These are phyloP conservation scores for Pocillopora verrucosa DNA, from an alignment of 64 coral and sea anemone genomes.

Conservation along the genomic window DNA sequence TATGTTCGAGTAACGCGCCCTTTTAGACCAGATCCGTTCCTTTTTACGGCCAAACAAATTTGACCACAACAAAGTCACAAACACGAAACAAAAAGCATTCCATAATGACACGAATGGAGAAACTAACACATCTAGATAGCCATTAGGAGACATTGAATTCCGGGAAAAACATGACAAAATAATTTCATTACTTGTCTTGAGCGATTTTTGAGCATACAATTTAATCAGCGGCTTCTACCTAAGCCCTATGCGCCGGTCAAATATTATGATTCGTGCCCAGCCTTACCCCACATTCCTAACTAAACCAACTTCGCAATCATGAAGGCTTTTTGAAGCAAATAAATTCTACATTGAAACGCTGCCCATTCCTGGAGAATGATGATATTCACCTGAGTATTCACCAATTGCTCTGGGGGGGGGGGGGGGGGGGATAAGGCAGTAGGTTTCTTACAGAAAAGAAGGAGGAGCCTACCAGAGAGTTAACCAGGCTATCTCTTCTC, in stretches of 20 bases:
- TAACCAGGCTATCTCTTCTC: too few species aligned
- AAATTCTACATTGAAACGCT: too few species aligned
- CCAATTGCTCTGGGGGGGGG: too few species aligned
- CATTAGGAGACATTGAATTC: constrained; percentile 19
- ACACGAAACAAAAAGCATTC: constrained; percentile 20
- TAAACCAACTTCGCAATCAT: too few species aligned
- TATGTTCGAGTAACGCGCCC: too few species aligned
- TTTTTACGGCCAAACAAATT: constrained; percentile 45
- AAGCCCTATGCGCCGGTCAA: neutral
- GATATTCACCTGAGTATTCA: too few species aligned
- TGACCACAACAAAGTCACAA: constrained; percentile 35
- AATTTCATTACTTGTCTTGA: neutral
- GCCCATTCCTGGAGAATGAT: too few species aligned
- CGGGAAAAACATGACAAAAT: neutral
- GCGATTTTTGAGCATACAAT: neutral
- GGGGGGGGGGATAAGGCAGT: too few species aligned
- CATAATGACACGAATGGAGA: constrained; percentile 39
- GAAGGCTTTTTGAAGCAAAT: too few species aligned
- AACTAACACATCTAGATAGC: neutral
- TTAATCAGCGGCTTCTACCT: neutral
- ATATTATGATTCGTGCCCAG: neutral
- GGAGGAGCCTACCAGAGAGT: too few species aligned
- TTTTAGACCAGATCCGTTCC: neutral
- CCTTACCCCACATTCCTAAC: too few species aligned
- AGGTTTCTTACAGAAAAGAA: too few species aligned